Evolutionary conservation across 2,888 invertebrate species (phyloP).

Genomic region (Smittia sp.): DNA sequence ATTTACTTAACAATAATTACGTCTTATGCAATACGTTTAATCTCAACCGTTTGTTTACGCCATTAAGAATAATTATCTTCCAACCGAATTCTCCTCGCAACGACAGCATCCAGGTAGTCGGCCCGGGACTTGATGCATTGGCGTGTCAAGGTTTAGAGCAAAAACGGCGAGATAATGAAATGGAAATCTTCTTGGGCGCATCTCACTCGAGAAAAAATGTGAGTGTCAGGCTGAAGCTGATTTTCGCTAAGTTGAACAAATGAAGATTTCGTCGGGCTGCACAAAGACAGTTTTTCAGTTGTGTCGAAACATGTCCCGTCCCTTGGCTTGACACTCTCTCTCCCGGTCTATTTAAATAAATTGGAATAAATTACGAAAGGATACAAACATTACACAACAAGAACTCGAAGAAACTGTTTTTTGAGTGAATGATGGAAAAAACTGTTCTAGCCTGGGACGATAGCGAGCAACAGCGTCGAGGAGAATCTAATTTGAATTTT

Average conservation of each 20-base stretch:
- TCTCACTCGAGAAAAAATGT: too few relatives aligned
- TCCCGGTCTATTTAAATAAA: constrained; percentile 34
- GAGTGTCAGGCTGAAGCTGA: too few relatives aligned
- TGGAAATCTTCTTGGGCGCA: too few relatives aligned
- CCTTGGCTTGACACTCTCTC: constrained; percentile 20
- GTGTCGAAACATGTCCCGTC: constrained; percentile 17
- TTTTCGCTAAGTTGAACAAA: not conserved
- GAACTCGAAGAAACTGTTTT: not conserved
- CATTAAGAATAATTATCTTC: constrained; percentile 39
- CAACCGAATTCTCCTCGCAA: constrained; percentile 24
- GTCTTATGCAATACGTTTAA: constrained; percentile 37
- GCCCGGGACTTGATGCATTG: not conserved
- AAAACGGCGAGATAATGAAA: not conserved
- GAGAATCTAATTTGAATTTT: constrained; percentile 33
- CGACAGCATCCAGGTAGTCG: not conserved
- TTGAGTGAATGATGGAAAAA: not conserved
- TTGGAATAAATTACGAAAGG: constrained; percentile 35
- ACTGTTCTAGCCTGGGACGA: not conserved
- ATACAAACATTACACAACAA: constrained; percentile 34
- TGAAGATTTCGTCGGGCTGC: too few relatives aligned
- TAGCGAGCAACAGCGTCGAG: not conserved
- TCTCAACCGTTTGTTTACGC: constrained; percentile 38
- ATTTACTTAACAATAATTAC: constrained; percentile 21
- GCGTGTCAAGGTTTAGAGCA: not conserved
- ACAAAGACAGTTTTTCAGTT: constrained; percentile 15